These are phyloP conservation scores for Columba janthina DNA, from an alignment of 2,113 vertebrate genomes.

Conservation along the genomic window DNA sequence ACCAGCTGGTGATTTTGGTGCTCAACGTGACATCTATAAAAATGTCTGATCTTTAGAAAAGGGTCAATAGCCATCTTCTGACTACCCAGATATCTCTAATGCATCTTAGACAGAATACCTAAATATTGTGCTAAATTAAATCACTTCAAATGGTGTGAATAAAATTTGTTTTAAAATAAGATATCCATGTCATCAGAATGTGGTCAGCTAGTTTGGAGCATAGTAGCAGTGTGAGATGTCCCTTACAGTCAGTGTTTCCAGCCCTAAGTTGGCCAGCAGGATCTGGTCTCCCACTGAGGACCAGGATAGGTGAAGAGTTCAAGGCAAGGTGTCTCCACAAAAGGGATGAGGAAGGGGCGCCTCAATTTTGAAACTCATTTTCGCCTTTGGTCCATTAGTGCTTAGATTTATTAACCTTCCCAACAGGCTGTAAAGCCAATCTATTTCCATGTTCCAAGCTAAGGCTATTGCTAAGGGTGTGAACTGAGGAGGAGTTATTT, in stretches of 20 bases:
- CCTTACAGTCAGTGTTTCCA: not conserved
- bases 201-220: not conserved
- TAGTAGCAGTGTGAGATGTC: not conserved
- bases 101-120: not conserved
- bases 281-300: not conserved
- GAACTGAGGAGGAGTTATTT: constrained; percentile 36
- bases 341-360: not conserved
- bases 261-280: not conserved
- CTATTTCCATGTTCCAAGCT: constrained; percentile 22
- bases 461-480: constrained; percentile 33
- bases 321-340: not conserved
- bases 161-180: not conserved
- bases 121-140: not conserved
- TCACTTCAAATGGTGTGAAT: not conserved
- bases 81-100: not conserved
- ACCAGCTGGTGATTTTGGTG: not conserved
- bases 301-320: constrained; percentile 6
- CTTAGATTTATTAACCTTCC: constrained; percentile 57
- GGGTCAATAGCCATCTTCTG: not conserved
- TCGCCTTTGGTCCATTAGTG: not conserved
- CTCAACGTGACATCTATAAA: not conserved
- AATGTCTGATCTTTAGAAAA: not conserved
- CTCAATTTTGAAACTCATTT: constrained; percentile 52
- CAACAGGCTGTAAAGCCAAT: constrained; percentile 14
- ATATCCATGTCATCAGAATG: not conserved